phyloP scores from a whole-genome alignment of 2,113 vertebrate species.

The Spea multiplicata region DNA sequence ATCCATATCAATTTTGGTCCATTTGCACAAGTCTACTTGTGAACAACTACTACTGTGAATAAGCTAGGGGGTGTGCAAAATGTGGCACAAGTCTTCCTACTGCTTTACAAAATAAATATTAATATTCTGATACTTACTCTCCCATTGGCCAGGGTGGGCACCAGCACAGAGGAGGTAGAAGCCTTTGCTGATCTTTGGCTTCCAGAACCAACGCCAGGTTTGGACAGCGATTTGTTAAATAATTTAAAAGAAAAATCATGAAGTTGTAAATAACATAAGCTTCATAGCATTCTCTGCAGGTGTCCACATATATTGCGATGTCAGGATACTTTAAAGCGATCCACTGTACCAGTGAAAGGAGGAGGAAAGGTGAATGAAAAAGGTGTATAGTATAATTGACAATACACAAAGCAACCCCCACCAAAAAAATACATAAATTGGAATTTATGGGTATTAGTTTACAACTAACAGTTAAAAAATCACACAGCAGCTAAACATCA shows the following conservation, averaged over 20 bases:
- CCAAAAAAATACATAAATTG: not conserved
- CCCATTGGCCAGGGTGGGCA: slow-evolving; percentile 96
- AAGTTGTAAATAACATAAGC: slow-evolving; percentile 99
- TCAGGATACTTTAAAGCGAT: slow-evolving; percentile 90
- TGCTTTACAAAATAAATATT: too few relatives aligned
- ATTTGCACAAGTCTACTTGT: too few relatives aligned
- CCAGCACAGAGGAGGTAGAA: slow-evolving; percentile 91
- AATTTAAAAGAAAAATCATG: slow-evolving; percentile 96
- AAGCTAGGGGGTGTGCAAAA: too few relatives aligned
- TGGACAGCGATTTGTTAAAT: slow-evolving; percentile 88
- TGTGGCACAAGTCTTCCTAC: too few relatives aligned
- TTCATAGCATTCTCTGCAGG: slow-evolving; percentile 97
- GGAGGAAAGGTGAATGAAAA: not conserved
- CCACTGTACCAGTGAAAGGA: slow-evolving; percentile 73
- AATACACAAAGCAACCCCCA: not conserved
- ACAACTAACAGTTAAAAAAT: not conserved
- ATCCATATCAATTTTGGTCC: too few relatives aligned
- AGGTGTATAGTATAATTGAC: not conserved
- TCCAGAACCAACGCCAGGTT: slow-evolving; percentile 91
- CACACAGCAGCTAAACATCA: not conserved
- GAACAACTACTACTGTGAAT: too few relatives aligned
- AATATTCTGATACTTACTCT: slow-evolving; percentile 78
- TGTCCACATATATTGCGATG: slow-evolving; percentile 97
- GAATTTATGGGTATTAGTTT: not conserved
- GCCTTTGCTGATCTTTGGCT: slow-evolving; percentile 92